phyloP scores from a whole-genome alignment of 1,140 invertebrate species.

The Bombus pascuorum region DNA sequence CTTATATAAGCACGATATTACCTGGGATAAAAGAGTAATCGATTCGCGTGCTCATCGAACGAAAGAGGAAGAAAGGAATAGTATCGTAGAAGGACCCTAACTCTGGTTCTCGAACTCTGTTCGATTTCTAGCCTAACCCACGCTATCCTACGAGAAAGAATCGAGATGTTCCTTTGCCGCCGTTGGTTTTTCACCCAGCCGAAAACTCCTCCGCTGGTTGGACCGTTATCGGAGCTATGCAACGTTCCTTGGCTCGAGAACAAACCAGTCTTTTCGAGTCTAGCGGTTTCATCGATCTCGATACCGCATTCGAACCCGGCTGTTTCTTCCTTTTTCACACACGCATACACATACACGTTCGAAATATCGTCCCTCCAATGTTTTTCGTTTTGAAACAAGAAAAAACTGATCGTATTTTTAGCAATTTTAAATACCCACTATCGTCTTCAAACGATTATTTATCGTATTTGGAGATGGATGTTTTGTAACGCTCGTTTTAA shows the following conservation, averaged over 20 bases:
- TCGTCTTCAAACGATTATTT: too few species aligned
- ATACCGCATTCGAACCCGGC: background rate
- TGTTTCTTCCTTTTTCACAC: background rate
- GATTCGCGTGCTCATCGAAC: too few species aligned
- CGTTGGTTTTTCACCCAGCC: background rate
- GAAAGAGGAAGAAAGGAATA: background rate
- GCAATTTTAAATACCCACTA: background rate
- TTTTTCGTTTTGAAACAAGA: background rate
- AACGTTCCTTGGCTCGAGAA: constrained; percentile 14
- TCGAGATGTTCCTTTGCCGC: background rate
- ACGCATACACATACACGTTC: background rate
- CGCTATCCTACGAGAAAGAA: background rate
- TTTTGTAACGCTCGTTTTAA: background rate
- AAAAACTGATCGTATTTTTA: background rate
- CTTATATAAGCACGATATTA: background rate
- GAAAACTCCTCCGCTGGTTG: background rate
- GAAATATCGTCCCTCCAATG: background rate
- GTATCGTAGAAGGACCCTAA: background rate
- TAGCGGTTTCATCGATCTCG: background rate
- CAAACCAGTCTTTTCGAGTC: constrained; percentile 28
- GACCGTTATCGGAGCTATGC: constrained; percentile 1
- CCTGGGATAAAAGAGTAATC: background rate
- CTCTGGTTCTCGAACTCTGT: background rate
- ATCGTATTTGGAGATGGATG: background rate
- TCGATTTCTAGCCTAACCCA: background rate